These are phyloP conservation scores for Pimpla rufipes DNA, from an alignment of 2,888 invertebrate species.

Conservation along the genomic window DNA sequence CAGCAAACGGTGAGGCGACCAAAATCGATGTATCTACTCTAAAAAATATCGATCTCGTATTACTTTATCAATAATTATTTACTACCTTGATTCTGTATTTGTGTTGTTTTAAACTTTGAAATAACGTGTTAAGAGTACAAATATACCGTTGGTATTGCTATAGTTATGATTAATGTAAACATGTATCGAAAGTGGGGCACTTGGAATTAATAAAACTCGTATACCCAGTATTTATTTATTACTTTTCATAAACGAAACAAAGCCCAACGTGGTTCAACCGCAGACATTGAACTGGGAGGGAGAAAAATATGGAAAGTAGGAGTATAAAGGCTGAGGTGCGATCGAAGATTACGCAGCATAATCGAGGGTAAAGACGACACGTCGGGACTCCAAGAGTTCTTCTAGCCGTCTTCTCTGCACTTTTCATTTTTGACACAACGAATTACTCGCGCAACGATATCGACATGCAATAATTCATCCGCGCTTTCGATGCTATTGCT, in stretches of 20 bases:
- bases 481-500: conserved; percentile 43
- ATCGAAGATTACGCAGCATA: conserved; percentile 24
- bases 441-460: conserved; percentile 35
- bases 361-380: conserved; percentile 8
- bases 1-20: neutral
- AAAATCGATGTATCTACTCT: neutral
- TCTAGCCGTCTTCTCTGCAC: conserved; percentile 26
- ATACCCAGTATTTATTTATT: conserved; percentile 49
- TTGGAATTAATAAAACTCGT: conserved; percentile 38
- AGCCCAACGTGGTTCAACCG: conserved; percentile 15
- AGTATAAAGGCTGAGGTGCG: conserved; percentile 25
- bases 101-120: neutral
- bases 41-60: neutral
- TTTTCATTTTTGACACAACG: conserved; percentile 39
- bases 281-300: conserved; percentile 29
- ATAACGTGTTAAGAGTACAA: conserved; percentile 25
- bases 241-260: conserved; percentile 43
- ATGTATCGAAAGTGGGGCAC: neutral
- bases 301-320: conserved; percentile 33
- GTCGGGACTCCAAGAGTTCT: neutral
- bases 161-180: conserved; percentile 1
- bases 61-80: neutral
- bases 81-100: neutral
- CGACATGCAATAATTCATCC: conserved; percentile 60
- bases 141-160: conserved; percentile 5